Evolutionary conservation across 2,888 invertebrate genomes (phyloP).

Genomic region (Pseudolycoriella hygida): DNA sequence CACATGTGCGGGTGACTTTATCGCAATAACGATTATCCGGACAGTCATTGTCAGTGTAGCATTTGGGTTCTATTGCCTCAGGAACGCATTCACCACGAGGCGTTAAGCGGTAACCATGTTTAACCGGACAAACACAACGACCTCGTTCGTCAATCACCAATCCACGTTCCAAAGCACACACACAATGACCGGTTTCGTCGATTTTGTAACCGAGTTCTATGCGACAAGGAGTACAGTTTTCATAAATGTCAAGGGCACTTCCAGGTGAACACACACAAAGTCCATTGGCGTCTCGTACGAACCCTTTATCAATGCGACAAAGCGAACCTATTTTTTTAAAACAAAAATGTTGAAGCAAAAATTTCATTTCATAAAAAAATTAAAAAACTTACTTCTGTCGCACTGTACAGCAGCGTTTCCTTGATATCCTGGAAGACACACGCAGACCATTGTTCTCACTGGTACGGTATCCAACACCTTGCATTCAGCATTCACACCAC

Average conservation of each 20-base stretch:
- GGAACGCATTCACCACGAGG: constrained; percentile 40
- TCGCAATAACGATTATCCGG: constrained; percentile 61
- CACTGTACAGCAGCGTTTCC: constrained; percentile 77
- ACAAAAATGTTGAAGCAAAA: background rate
- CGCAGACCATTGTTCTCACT: constrained; percentile 75
- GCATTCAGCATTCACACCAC: constrained; percentile 64
- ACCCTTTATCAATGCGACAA: constrained; percentile 51
- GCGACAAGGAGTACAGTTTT: constrained; percentile 59
- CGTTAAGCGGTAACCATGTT: constrained; percentile 46
- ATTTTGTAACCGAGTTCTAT: constrained; percentile 54
- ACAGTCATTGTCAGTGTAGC: constrained; percentile 55
- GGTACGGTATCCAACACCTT: constrained; percentile 64
- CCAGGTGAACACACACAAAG: constrained; percentile 61
- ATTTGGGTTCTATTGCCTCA: constrained; percentile 31
- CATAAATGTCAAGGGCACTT: constrained; percentile 55
- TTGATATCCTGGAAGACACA: constrained; percentile 68
- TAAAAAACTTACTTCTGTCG: constrained; percentile 60
- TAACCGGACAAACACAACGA: constrained; percentile 55
- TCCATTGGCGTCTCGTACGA: constrained; percentile 39
- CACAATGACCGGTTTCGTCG: constrained; percentile 61
- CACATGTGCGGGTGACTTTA: constrained; percentile 46
- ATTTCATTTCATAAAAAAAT: background rate
- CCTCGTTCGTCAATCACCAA: constrained; percentile 59
- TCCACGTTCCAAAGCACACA: constrained; percentile 63
- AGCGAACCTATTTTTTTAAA: constrained; percentile 30